Conservation (phyloP, 2,888 invertebrate species). For the Theodoxus fluviatilis region DNA sequence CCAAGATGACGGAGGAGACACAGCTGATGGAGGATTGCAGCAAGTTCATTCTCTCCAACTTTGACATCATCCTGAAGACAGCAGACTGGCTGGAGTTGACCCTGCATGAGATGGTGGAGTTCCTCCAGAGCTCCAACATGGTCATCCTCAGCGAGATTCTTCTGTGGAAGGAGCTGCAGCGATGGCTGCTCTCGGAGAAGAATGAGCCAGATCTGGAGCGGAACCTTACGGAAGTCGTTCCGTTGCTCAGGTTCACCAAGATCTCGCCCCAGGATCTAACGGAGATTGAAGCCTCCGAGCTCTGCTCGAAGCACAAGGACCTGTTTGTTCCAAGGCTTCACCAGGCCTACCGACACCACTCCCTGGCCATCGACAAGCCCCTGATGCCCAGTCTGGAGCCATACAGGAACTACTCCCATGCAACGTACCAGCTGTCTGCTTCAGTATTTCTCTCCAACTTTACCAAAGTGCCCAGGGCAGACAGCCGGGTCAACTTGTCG, state of each 20-base stretch:
- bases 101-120: slow-evolving; percentile 45
- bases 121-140: slow-evolving; percentile 51
- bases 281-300: slow-evolving; percentile 44
- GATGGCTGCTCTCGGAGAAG: slow-evolving; percentile 45
- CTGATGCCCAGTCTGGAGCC: slow-evolving; percentile 35
- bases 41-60: slow-evolving; percentile 53
- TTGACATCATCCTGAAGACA: slow-evolving; percentile 50
- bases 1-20: slow-evolving; percentile 49
- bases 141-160: slow-evolving; percentile 49
- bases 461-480: slow-evolving; percentile 44
- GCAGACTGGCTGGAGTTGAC: slow-evolving; percentile 52
- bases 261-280: slow-evolving; percentile 52
- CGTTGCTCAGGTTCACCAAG: slow-evolving; percentile 49
- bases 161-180: slow-evolving; percentile 47
- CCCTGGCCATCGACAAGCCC: slow-evolving; percentile 44
- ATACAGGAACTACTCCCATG: slow-evolving; percentile 47
- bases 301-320: slow-evolving; percentile 37
- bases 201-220: slow-evolving; percentile 40
- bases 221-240: slow-evolving; percentile 28
- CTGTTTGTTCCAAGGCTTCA: slow-evolving; percentile 44
- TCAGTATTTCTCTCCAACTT: slow-evolving; percentile 46
- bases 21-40: slow-evolving; percentile 48
- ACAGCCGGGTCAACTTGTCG: slow-evolving; percentile 44
- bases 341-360: slow-evolving; percentile 51
- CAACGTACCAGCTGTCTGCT: slow-evolving; percentile 42